phyloP scores from a whole-genome alignment of 2,797 vertebrate genomes.

The Urosaurus nigricauda region DNA sequence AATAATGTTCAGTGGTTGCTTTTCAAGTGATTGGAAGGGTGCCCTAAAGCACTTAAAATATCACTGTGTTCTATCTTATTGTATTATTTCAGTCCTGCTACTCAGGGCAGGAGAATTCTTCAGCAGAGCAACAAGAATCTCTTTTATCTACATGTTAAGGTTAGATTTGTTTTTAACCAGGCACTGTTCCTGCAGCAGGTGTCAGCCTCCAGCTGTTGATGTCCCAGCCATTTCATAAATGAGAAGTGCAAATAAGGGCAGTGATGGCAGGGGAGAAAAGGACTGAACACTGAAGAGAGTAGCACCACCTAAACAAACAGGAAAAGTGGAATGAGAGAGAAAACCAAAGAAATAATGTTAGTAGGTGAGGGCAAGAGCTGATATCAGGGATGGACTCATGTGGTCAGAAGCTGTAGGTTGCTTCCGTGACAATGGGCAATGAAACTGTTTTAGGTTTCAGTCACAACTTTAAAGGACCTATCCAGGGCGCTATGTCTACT shows the following conservation, averaged over 20 bases:
- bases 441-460: too few relatives aligned
- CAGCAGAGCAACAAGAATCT: slow-evolving; percentile 48
- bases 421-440: too few relatives aligned
- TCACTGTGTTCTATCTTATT: slow-evolving; percentile 44
- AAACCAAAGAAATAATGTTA: neutral
- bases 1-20: slow-evolving; percentile 52
- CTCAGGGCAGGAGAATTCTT: slow-evolving; percentile 43
- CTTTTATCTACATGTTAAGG: slow-evolving; percentile 33
- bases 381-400: too few relatives aligned
- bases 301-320: neutral
- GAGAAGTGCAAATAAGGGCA: neutral
- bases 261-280: neutral
- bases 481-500: too few relatives aligned
- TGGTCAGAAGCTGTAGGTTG: too few relatives aligned
- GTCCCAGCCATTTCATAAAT: neutral
- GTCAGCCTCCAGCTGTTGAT: neutral
- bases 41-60: slow-evolving; percentile 53
- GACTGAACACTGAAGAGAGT: neutral
- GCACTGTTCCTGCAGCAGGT: neutral
- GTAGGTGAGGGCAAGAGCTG: neutral
- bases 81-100: slow-evolving; percentile 40
- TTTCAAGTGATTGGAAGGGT: slow-evolving; percentile 57
- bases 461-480: too few relatives aligned
- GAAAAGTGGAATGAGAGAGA: neutral
- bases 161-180: neutral